phyloP scores from a whole-genome alignment of 2,888 invertebrate species.

The Elegia similella region DNA sequence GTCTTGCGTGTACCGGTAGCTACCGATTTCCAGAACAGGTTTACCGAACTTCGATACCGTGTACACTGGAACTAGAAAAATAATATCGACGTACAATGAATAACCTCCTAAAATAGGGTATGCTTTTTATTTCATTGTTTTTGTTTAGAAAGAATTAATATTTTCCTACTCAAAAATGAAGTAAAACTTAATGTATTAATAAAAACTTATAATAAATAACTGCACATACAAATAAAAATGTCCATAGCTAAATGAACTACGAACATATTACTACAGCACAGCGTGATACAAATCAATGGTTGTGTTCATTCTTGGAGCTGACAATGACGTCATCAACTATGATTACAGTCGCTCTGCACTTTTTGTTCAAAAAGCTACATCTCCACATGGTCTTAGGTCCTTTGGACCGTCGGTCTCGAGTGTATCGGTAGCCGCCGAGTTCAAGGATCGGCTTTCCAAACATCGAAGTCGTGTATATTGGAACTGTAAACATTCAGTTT shows the following conservation, averaged over 20 bases:
- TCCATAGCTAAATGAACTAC: not conserved
- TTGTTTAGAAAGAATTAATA: no score
- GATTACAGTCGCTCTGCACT: not conserved
- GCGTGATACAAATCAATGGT: not conserved
- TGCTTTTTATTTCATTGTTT: not conserved
- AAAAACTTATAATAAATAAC: not conserved
- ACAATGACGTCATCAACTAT: constrained; percentile 5
- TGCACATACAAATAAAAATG: not conserved
- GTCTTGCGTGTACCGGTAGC: not conserved
- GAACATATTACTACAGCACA: not conserved
- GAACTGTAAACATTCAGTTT: not conserved
- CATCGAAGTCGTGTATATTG: not conserved
- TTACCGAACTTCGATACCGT: constrained; percentile 25
- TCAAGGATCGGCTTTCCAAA: not conserved
- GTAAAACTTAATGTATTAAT: not conserved
- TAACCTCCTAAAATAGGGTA: no score
- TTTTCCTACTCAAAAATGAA: no score
- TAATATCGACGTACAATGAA: no score
- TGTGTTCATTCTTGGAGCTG: not conserved
- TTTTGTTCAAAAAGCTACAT: not conserved
- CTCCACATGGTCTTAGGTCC: constrained; percentile 4
- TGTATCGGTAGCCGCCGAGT: not conserved
- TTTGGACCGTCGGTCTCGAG: not conserved
- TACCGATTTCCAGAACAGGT: constrained; percentile 16
- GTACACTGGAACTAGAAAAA: not conserved